Evolutionary conservation across 1,140 invertebrate species (phyloP).

Genomic region (Drosophila arawakana): DNA sequence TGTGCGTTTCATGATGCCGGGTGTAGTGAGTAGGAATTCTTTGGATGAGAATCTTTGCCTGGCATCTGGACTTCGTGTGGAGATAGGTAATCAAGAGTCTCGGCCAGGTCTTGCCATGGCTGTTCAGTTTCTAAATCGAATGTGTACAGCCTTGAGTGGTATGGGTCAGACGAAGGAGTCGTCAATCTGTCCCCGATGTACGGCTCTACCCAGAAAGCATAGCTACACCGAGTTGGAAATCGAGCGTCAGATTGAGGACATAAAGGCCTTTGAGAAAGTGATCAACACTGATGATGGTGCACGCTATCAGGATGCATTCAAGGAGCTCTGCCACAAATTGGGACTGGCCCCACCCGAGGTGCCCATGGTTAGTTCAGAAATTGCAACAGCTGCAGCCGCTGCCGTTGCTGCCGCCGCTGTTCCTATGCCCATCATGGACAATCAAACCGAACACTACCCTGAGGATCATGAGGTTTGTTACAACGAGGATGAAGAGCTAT

Average conservation of each 20-base stretch:
- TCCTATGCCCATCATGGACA: neutral
- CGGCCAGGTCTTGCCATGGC: conserved; percentile 36
- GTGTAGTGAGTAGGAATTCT: neutral
- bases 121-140: conserved; percentile 52
- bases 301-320: conserved; percentile 57
- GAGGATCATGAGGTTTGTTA: neutral
- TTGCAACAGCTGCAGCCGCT: neutral
- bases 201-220: conserved; percentile 12
- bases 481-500: neutral
- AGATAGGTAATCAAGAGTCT: conserved; percentile 4
- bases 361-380: neutral
- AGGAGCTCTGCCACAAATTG: conserved; percentile 57
- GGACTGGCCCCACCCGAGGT: conserved; percentile 36
- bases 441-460: neutral
- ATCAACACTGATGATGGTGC: conserved; percentile 24
- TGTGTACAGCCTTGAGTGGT: conserved; percentile 36
- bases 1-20: conserved; percentile 47
- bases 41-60: conserved; percentile 13
- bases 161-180: conserved; percentile 22
- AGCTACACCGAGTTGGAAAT: conserved; percentile 66
- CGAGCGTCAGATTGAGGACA: conserved; percentile 64
- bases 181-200: conserved; percentile 38
- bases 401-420: no score
- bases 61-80: conserved; percentile 28
- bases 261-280: conserved; percentile 48